Base-by-base conservation (phyloP, 2,888 invertebrate species). In the Machimus rusticus region DNA sequence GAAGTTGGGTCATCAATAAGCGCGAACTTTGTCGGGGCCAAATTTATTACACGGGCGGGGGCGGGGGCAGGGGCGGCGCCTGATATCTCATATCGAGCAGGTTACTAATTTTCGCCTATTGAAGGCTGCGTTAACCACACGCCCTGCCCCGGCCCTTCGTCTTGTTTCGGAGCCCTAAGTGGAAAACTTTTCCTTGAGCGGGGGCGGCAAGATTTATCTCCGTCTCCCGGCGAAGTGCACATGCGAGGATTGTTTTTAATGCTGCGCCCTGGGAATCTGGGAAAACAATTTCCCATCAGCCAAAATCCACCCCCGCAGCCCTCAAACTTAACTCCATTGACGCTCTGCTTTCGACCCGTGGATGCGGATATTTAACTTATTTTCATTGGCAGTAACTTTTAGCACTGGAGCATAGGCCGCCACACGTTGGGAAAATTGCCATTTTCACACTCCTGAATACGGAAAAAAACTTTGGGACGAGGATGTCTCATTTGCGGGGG, bases 351-450 rank as follows among this genome's bases (percentile, higher is more conserved):
- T 57, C 39, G n/a, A n/a, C 14, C 82, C 37, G 23, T 84, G 37
- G 57, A 55, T 66, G 34, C 82, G 82, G 66, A 82, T 82, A 23
- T 84, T 84, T 66, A 84, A 84, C 82, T 84, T 84, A 14, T 84
- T 84, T 84, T 57, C 66, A 37, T 66, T 84, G 81, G 31, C 31
- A 28, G 31, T 55, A 81, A 55, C 81, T 81, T 81, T 81, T 57
- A 55, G n/a, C 57, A 16, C 12, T 55, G 57, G 55, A 28, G 55
- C 55, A 31, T 31, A 51, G 39, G 55, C 81, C 23, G 0, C 57
- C 57, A 57, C 23, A 57, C 23, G 57, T 28, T 28, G 66, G 66
- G 28, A 66, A 66, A 66, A 66, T 66, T 66, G 66, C 66, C 66
- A 66, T 23, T 66, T 66, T 66, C 28, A 28, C 16, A 16, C 43